Conservation (phyloP, 2,797 vertebrate species). For the Parauchenoglanis punctatus region DNA sequence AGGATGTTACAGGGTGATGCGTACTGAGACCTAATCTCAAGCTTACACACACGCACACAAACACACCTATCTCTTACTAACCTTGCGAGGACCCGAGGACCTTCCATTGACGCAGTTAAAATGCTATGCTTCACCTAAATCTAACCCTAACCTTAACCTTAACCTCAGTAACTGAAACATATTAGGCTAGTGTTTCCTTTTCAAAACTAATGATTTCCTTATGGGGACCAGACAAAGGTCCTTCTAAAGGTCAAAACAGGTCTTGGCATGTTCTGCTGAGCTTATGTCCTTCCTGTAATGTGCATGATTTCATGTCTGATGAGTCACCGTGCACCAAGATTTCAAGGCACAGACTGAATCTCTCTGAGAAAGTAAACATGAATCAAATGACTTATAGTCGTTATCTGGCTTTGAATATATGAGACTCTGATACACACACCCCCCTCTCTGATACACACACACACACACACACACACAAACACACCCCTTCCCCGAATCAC, state of each 20-base stretch:
- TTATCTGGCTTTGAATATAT: neutral
- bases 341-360: neutral
- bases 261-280: conserved; percentile 14
- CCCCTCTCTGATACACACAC: neutral
- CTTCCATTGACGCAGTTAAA: neutral
- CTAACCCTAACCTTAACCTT: neutral
- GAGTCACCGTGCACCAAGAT: conserved; percentile 32
- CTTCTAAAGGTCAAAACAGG: neutral
- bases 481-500: neutral
- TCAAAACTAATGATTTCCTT: neutral
- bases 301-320: conserved; percentile 44
- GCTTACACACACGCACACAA: neutral
- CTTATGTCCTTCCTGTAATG: conserved; percentile 17
- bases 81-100: neutral
- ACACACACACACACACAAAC: neutral
- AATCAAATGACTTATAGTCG: neutral
- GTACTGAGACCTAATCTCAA: neutral
- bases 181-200: neutral
- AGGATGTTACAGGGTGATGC: neutral
- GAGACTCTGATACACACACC: neutral
- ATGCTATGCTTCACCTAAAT: neutral
- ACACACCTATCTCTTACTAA: neutral
- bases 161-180: neutral
- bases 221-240: neutral
- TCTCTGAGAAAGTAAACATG: neutral